Evolutionary conservation across 2,113 vertebrate genomes (phyloP), one percentile per base, ranked within the genome.

Genomic region (Marmota monax): DNA sequence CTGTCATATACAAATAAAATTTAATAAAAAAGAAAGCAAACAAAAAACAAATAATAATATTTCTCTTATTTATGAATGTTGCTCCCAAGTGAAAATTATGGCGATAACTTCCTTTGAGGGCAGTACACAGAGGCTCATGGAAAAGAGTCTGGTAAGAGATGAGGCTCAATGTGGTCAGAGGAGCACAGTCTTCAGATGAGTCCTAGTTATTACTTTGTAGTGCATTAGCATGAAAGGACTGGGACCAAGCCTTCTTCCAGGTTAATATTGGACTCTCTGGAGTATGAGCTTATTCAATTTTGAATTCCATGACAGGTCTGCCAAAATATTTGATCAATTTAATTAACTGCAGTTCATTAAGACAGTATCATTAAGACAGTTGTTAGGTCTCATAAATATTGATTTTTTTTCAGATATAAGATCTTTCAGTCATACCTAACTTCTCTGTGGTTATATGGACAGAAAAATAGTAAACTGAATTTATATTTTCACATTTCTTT

Each of bases 21-120:
- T 8, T 45, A 45, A 45, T 45, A 45, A 45, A 45, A 45, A 45
- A 9, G 56, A 89, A 96, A 48, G 87, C 5, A 96, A 97, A 58
- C 61, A 79, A 92, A 95, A 96, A 93, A 48, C 53, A 94, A 74
- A 84, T 83, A 80, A 89, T 63, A 90, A 45, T 56, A 95, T 48
- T 76, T 94, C 17, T 93, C 34, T 65, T 88, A 74, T 87, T 77
- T 82, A 80, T 88, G 83, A 90, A 18, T 76, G 1, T 61, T 89
- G 11, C 11, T 79, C 7, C 14, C 65, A 92, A 80, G 27, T 89
- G 53, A 69, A 92, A 51, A 94, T 92, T 42, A 79, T 32, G 51
- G 34, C 86, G 27, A 88, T 45, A 84, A 63, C 86, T 88, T 42
- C 74, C 7, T 87, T 73, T 82, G 95, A 78, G 70, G 53, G 11